Base-by-base conservation (phyloP, 2,113 vertebrate species). In the Actenoides hombroni region DNA sequence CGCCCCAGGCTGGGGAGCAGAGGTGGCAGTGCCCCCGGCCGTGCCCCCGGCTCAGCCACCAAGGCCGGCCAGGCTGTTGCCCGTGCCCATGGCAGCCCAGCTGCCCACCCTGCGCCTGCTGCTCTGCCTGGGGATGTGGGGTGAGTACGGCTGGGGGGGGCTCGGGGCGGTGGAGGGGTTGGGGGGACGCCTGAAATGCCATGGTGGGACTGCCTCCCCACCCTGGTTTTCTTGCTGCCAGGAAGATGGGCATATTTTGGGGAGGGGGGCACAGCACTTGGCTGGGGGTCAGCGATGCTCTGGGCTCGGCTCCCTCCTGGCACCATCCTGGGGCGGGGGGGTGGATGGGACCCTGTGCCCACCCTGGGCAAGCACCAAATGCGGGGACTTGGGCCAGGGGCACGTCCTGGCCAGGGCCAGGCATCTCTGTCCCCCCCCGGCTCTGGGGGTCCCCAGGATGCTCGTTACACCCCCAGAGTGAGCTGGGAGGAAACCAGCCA, bases 121-220 rank as follows among this genome's bases (percentile, higher is more conserved):
- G 40, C 93, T 51, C 83, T 53, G 96, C 39, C 71, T 97, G 95
- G 97, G 92, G 70, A 39, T 37, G 44, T 94, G 96, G 95, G 97
- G 98, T 98, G 96, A 98, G 98, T 98, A 90, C 1, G 4, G 18
- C 1, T 6, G 2, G 8, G 12, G 8, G 25, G 29, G 59, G 59
- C 9, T 4, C 5, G 4, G 39, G 19, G 3, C 10, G 14, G 53
- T 7, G 12, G 14, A 13, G 78, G 35, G 20, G 11, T 37, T 17
- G 71, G 28, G 29, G 42, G n/a, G 44, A 19, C 3, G 24, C n/a
- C 29, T 20, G 6, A 35, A 57, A 73, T 31, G n/a, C 29, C 35
- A 17, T 1, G 19, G 59, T 1, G 7, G 44, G 15, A 56, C 14
- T 21, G 21, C 10, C 16, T 44, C 46, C 46, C 19, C 46, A 26